Evolutionary conservation across 2,113 vertebrate species (phyloP).

Genomic region (Athene cunicularia): DNA sequence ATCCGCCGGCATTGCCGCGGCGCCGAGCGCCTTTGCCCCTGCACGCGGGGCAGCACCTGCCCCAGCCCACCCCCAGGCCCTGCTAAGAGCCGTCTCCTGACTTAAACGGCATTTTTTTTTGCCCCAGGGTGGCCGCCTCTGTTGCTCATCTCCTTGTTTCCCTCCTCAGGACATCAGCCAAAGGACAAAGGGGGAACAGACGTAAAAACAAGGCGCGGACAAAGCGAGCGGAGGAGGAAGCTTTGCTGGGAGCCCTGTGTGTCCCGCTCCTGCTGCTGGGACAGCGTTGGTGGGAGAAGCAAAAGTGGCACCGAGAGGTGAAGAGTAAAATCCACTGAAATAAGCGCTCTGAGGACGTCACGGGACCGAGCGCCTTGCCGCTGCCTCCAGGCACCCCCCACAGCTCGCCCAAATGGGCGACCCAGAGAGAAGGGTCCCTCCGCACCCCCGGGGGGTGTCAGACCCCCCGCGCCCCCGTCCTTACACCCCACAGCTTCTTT

Average conservation of each 20-base stretch:
- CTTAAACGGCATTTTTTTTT: not conserved
- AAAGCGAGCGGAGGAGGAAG: not conserved
- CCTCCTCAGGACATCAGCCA: not conserved
- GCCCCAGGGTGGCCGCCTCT: not conserved
- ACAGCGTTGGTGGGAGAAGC: not conserved
- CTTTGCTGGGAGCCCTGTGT: not conserved
- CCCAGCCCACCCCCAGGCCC: not conserved
- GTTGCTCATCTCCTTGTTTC: not conserved
- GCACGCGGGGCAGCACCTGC: not conserved
- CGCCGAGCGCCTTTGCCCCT: not conserved
- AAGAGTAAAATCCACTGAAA: not conserved
- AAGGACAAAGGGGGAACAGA: not conserved
- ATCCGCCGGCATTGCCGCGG: not conserved
- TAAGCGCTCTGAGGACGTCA: not conserved
- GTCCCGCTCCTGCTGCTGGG: not conserved
- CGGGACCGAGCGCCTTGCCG: not conserved
- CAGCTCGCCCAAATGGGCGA: not conserved
- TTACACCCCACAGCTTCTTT: rapidly evolving
- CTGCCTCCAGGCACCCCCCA: not conserved
- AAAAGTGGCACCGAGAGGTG: not conserved
- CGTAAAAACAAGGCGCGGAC: not conserved
- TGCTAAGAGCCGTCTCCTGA: rapidly evolving
- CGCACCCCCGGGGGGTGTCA: no score
- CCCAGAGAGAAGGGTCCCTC: not conserved
- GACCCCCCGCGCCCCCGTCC: not conserved